Base-by-base conservation (phyloP, 1,140 invertebrate genomes). In the Phthorimaea operculella region DNA sequence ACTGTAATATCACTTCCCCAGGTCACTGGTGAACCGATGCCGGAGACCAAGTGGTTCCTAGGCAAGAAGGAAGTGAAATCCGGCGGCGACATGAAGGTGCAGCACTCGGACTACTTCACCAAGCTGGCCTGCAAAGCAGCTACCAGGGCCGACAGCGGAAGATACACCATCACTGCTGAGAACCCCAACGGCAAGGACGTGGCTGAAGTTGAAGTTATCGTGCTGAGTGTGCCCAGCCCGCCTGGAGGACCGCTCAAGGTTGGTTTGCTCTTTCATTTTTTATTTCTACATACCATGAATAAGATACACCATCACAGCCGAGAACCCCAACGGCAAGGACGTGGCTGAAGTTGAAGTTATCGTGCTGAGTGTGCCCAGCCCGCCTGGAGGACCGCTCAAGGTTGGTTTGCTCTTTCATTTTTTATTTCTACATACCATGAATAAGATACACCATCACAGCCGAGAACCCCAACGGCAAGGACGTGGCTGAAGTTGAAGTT, bases 101-200 rank as follows among this genome's bases (percentile, higher is more conserved):
- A 90, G 61, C 94, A 92, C 70, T 88, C 89, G 0, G 96, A 98
- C 58, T 98, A 98, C 78, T 93, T 95, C 70, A 98, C 96, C 0
- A 95, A 96, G 71, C 73, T 99, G 34, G 91, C 88, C 64, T 94
- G 97, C 21, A 89, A 93, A 48, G 92, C 93, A 64, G 95, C 97
- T 0, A 94, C 92, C 2, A 86, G 98, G 49, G 88, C 89, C 0
- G 97, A 99, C 74, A 93, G 95, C 42, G 98, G 98, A 16, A 90
- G 90, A 50, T 99, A 98, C 72, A 95, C 92, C 6, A 89, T 99
- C 52, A 93, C 91, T 17, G 96, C 98, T 39, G 95, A 97, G 76
- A 99, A 99, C 75, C 86, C 89, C 21, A 98, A 96, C 68, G 98
- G 98, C 12, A 93, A 92, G 74, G 97, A 98, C 68, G 92, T 92